Base-by-base conservation (phyloP, 2,888 invertebrate species). In the Xylophagus ater region DNA sequence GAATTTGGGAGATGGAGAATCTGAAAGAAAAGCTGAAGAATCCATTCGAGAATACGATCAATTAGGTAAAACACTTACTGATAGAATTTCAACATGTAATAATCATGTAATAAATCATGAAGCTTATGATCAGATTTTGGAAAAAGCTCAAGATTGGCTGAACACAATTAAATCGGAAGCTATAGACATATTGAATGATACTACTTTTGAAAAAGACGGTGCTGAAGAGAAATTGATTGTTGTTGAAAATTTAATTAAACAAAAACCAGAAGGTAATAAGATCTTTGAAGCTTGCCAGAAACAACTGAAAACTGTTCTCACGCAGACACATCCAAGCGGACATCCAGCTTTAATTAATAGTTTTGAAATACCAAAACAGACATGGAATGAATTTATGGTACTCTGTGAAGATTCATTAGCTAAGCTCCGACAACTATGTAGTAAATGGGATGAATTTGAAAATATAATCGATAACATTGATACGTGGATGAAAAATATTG, bases 401-500 rank as follows among this genome's bases (percentile, higher is more conserved):
- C 71, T 80, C 46, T 87, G 87, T 51, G 69, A 70, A 50, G 74
- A 78, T 19, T 79, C 81, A 21, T 73, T 80, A 47, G 74, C 74
- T 12, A 82, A 81, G 59, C 63, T 89, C 10, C 78, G 80, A 50
- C 78, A 80, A 44, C 72, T 86, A 6, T 76, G 85, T 46, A 77
- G 76, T 32, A 78, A 85, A 55, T 88, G 87, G 79, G 78, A 78
- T 29, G 78, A 84, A 55, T 85, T 87, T 50, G 84, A 86, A 53
- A 75, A 74, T 33, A 72, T 79, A 14, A 73, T 89, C 21, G 83
- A 87, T 47, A 74, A 74, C 41, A 67, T 93, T 2, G 83, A 82
- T 53, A 71, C 74, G 33, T 94, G 93, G 93, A 70, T 89, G 34
- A 87, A 85, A 57, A 72, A 78, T 35, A 84, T 84, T 56, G 93